phyloP scores from a whole-genome alignment of 2,113 vertebrate genomes.

The Daboia siamensis region DNA sequence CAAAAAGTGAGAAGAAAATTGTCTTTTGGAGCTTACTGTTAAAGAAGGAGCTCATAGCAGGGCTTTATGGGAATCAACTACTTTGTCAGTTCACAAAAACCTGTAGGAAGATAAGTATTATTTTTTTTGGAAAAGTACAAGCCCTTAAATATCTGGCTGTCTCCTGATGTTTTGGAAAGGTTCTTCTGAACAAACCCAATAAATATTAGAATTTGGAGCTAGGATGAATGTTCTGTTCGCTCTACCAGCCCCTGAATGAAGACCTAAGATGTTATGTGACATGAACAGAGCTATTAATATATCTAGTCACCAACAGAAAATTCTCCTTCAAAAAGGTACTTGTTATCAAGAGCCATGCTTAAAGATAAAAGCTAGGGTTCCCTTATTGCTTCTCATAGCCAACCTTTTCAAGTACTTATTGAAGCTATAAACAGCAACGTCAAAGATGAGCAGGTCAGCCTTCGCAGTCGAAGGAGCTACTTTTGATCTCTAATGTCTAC shows the following conservation, averaged over 20 bases:
- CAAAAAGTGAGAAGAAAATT: neutral
- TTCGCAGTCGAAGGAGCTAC: neutral
- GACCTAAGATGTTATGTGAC: neutral
- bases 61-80: neutral
- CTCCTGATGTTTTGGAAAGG: neutral
- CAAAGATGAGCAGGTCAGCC: neutral
- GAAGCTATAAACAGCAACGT: neutral
- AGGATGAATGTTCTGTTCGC: neutral
- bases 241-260: neutral
- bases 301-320: neutral
- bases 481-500: neutral
- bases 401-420: neutral
- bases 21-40: neutral
- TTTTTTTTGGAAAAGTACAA: neutral
- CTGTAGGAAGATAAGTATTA: neutral
- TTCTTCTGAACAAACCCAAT: neutral
- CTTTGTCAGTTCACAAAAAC: neutral
- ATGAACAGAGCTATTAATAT: neutral
- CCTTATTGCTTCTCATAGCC: neutral
- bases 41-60: neutral
- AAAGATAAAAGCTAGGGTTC: neutral
- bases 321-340: neutral
- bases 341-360: neutral
- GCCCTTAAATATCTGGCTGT: neutral
- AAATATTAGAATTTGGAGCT: neutral